These are phyloP conservation scores for Spermophilus dauricus DNA, from an alignment of 2,113 vertebrate genomes.

Conservation along the genomic window DNA sequence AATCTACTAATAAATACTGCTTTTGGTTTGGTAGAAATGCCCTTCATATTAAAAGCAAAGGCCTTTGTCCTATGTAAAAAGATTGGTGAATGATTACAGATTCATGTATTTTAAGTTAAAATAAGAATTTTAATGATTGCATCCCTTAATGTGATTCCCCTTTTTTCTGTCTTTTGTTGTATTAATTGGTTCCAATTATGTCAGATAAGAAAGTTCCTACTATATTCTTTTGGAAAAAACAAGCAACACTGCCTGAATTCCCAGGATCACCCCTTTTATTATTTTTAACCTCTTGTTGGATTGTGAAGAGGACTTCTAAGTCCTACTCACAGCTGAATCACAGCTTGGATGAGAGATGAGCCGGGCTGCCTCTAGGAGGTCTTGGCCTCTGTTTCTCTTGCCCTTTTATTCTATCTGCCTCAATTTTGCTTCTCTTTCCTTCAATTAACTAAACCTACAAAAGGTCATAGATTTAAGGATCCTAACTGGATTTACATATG, in stretches of 20 bases:
- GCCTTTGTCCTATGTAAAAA: not conserved
- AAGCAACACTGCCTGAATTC: not conserved
- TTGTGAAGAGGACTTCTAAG: not conserved
- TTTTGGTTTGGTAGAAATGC: not conserved
- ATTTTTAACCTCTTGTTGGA: not conserved
- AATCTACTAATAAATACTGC: not conserved
- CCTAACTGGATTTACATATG: not conserved
- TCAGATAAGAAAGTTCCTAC: not conserved
- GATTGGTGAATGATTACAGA: not conserved
- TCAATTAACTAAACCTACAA: not conserved
- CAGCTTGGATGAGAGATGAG: not conserved
- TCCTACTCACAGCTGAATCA: not conserved
- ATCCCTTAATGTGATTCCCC: not conserved
- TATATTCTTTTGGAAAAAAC: not conserved
- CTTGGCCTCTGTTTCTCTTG: too few relatives aligned
- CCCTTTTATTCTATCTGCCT: accelerated
- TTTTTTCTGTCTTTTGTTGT: not conserved
- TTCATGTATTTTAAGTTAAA: not conserved
- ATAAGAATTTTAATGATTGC: not conserved
- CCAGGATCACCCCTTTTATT: not conserved
- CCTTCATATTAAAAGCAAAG: not conserved
- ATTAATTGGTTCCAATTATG: not conserved
- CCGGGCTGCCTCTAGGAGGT: not conserved
- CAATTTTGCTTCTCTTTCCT: not conserved
- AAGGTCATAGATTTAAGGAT: not conserved